Evolutionary conservation across 2,888 invertebrate species (phyloP).

Genomic region (Zonitis immaculata): DNA sequence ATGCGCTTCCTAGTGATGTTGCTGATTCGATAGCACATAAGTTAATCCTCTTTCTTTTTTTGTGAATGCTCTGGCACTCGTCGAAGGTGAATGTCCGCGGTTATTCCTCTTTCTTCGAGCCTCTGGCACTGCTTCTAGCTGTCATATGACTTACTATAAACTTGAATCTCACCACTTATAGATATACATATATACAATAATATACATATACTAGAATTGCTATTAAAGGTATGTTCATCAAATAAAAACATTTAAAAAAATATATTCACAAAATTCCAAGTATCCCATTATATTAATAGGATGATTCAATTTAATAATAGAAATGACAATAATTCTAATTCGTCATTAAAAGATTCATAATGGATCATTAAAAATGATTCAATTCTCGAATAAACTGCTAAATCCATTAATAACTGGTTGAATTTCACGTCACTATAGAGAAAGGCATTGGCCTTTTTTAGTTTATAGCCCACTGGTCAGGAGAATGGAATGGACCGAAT

Average conservation of each 20-base stretch:
- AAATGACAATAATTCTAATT: no score
- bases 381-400: neutral
- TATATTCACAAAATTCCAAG: no score
- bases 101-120: constrained; percentile 43
- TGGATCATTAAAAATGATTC: neutral
- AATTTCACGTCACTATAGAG: constrained; percentile 16
- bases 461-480: constrained; percentile 5
- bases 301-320: no score
- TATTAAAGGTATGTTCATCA: neutral
- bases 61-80: constrained; percentile 42
- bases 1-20: constrained; percentile 44
- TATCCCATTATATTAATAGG: no score
- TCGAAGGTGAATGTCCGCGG: constrained; percentile 45
- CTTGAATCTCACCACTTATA: constrained; percentile 9
- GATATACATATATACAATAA: no score
- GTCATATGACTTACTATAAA: constrained; percentile 26
- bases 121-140: constrained; percentile 36
- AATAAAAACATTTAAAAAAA: no score
- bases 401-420: constrained; percentile 16
- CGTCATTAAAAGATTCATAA: no score
- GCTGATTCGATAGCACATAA: constrained; percentile 38
- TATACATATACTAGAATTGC: neutral
- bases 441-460: constrained; percentile 27
- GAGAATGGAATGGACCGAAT: neutral
- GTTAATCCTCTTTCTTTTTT: constrained; percentile 42